Conservation (phyloP, 2,113 vertebrate genomes). For the Macrotus californicus region DNA sequence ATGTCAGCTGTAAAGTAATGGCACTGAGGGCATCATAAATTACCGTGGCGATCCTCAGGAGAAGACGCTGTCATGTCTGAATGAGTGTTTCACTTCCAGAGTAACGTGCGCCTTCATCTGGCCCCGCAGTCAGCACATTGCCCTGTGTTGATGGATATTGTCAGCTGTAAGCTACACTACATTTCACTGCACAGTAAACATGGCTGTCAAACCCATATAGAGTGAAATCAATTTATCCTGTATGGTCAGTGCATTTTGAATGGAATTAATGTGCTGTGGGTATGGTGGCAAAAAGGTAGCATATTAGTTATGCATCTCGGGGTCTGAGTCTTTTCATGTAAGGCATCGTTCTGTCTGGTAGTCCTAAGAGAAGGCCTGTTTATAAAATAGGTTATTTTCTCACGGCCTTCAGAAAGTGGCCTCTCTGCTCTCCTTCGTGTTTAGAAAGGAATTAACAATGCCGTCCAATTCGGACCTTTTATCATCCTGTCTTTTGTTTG, state of each 20-base stretch:
- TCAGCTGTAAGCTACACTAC: slow-evolving; percentile 94
- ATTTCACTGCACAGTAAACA: slow-evolving; percentile 99
- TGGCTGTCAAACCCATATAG: slow-evolving; percentile 98
- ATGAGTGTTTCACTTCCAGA: slow-evolving; percentile 89
- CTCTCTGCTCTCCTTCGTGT: not conserved
- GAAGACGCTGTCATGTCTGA: slow-evolving; percentile 90
- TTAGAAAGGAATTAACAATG: slow-evolving; percentile 27
- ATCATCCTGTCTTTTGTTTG: slow-evolving; percentile 38
- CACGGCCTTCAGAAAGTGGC: slow-evolving; percentile 28
- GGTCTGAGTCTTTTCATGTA: slow-evolving; percentile 72
- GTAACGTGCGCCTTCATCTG: slow-evolving; percentile 99
- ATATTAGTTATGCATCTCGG: slow-evolving; percentile 89
- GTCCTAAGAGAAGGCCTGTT: slow-evolving; percentile 34
- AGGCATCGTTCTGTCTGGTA: slow-evolving; percentile 61
- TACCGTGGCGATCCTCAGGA: slow-evolving; percentile 87
- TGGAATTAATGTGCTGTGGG: slow-evolving; percentile 99
- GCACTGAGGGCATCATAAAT: slow-evolving; percentile 91
- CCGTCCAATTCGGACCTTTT: slow-evolving; percentile 3
- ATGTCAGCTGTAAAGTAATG: slow-evolving; percentile 96
- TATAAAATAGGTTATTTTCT: slow-evolving; percentile 34
- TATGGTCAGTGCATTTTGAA: slow-evolving; percentile 99
- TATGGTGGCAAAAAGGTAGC: slow-evolving; percentile 86
- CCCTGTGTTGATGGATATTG: slow-evolving; percentile 98
- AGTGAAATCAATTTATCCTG: slow-evolving; percentile 99
- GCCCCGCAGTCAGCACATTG: slow-evolving; percentile 98